Base-by-base conservation (phyloP, 2,888 invertebrate genomes). In the Diaperis boleti region DNA sequence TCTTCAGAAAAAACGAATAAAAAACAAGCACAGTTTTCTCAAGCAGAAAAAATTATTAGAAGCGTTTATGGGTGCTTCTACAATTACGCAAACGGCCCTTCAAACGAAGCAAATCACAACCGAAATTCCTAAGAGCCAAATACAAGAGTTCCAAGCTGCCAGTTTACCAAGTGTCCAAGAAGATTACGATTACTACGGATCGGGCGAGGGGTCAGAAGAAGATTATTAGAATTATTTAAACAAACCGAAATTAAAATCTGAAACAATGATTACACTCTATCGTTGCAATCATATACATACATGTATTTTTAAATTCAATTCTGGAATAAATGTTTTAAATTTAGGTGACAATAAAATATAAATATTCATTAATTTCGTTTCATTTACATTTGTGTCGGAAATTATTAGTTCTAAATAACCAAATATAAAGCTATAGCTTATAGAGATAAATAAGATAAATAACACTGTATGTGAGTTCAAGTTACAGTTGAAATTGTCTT, bases 1-100 rank as follows among this genome's bases (percentile, higher is more conserved):
- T 1, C 83, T 87, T 80, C 83, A 84, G 33, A 82, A 83, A 15
- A 86, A 87, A 66, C 83, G 84, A 39, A 81, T 83, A 55, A 85
- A 85, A 70, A 84, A 85, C 14, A 82, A 81, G 63, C 72, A 74
- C 56, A 75, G 69, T 54, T 60, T 77, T 39, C 69, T 77, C 22
- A 77, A 79, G 59, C 76, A 80, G 31, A 73, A 78, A 29, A 72
- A 72, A 59, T 49, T 76, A 18, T 62, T 81, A 5, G 74, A 80
- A 64, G 79, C 75, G 8, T 77, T 72, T 55, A 68, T 68, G 2
- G 64, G 67, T 10, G 70, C 72, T 3, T 39, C 73, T 7, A 70
- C 73, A 1, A 49, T 72, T 3, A 69, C 37, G 3, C 31, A 63
- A 29, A 64, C 17, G 11, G n/a, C 35, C n/a, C 5, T 29, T 8